These are phyloP conservation scores for Coleophora deauratella DNA, from an alignment of 2,888 invertebrate genomes.

Conservation along the genomic window DNA sequence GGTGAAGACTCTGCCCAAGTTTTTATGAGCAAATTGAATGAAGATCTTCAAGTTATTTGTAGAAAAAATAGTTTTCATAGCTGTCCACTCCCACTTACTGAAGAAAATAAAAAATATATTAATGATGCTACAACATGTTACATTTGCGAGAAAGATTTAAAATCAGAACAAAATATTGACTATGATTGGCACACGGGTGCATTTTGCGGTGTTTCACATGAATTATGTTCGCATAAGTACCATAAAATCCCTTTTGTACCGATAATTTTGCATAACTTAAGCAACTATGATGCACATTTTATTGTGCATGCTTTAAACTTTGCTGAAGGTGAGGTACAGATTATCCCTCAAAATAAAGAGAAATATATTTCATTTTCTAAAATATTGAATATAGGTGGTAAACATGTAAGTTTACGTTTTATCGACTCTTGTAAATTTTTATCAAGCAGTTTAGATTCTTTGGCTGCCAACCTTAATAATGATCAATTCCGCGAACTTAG, in stretches of 20 bases:
- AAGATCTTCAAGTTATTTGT: too few species aligned
- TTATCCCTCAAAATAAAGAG: constrained; percentile 26
- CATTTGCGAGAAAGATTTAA: not conserved
- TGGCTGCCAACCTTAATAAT: constrained; percentile 9
- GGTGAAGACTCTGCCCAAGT: constrained; percentile 9
- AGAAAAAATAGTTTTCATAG: constrained; percentile 5
- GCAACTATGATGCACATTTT: constrained; percentile 16
- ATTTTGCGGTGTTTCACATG: constrained; percentile 4
- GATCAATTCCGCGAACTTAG: constrained; percentile 7
- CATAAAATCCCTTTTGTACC: not conserved
- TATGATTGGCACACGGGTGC: constrained; percentile 4
- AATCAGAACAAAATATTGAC: constrained; percentile 1
- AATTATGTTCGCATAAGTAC: constrained; percentile 2
- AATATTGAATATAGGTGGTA: constrained; percentile 1
- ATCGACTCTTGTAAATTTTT: constrained; percentile 8
- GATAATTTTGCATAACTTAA: constrained; percentile 6
- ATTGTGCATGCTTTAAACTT: constrained; percentile 23
- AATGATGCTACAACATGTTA: too few species aligned
- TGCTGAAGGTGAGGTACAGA: constrained; percentile 14
- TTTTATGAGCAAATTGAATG: too few species aligned
- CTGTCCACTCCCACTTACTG: constrained; percentile 1
- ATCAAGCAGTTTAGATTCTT: constrained; percentile 3
- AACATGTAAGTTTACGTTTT: constrained; percentile 5
- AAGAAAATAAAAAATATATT: constrained; percentile 5
- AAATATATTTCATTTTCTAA: constrained; percentile 30